A percentile compares a stretch with the other conserved stretches of the same genome.
These are phyloP conservation scores for Miniopterus natalensis DNA, from an alignment of 2,113 vertebrate genomes.

Conservation along the genomic window DNA sequence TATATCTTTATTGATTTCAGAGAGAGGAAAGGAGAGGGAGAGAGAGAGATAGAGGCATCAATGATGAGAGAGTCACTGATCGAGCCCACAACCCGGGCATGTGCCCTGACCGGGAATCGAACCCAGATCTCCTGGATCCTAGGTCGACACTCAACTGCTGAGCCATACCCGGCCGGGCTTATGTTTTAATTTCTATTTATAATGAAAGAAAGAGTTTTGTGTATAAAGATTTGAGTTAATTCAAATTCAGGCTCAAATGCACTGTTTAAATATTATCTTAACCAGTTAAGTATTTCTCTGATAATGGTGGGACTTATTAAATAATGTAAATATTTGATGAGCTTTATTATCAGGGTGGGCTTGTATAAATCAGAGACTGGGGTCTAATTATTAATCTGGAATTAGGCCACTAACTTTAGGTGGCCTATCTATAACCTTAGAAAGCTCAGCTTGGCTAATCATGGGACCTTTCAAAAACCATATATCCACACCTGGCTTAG, in stretches of 20 bases:
- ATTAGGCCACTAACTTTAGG: not conserved
- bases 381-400: not conserved
- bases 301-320: not conserved
- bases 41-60: no score
- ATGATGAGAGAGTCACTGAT: no score
- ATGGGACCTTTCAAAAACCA: not conserved
- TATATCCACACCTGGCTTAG: not conserved
- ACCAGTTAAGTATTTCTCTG: not conserved
- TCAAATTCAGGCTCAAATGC: not conserved
- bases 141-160: no score
- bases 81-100: no score
- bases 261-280: slow-evolving; percentile 26
- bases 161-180: no score
- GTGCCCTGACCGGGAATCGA: no score
- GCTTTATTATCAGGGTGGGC: not conserved
- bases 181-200: slow-evolving; percentile 27
- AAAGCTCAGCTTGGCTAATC: not conserved
- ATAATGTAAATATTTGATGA: not conserved
- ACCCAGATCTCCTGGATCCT: no score
- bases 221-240: not conserved
- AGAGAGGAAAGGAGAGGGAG: no score
- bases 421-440: not conserved
- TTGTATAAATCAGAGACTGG: not conserved
- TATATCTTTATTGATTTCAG: no score
- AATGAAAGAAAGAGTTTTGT: slow-evolving; percentile 22